Evolutionary conservation across 23 tunicate genomes (phyloP).

Genomic region (Ciona savignyi): DNA sequence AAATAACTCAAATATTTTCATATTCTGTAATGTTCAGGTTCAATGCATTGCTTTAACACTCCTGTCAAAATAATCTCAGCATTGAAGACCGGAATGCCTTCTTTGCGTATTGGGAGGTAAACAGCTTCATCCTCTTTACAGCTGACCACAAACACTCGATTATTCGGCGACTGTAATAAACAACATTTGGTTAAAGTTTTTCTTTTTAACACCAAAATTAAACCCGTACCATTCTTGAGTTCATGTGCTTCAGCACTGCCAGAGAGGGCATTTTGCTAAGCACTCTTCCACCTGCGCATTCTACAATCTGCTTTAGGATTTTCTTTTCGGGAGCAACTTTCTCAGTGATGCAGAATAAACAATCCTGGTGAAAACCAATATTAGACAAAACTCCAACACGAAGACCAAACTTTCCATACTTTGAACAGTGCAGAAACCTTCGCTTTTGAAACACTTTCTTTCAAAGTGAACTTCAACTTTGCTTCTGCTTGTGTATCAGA

Average conservation of each 20-base stretch:
- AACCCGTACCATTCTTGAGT: slow-evolving; percentile 50
- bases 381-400: too few species aligned
- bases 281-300: slow-evolving; percentile 76
- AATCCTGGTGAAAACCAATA: too few species aligned
- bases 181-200: too few species aligned
- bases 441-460: slow-evolving; percentile 60
- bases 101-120: slow-evolving; percentile 38
- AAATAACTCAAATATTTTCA: too few species aligned
- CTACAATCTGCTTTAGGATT: slow-evolving; percentile 47
- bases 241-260: slow-evolving; percentile 39
- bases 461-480: slow-evolving; percentile 52
- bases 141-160: slow-evolving; percentile 34
- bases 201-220: too few species aligned
- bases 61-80: slow-evolving; percentile 75
- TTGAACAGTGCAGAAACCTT: slow-evolving; percentile 43
- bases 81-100: slow-evolving; percentile 72
- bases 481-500: slow-evolving; percentile 62
- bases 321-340: slow-evolving; percentile 49
- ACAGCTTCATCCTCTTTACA: slow-evolving; percentile 65
- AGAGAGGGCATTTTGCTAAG: slow-evolving; percentile 62
- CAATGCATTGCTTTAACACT: slow-evolving; percentile 62
- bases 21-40: slow-evolving; percentile 36
- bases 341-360: slow-evolving; percentile 60
- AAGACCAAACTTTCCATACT: too few species aligned
- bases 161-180: slow-evolving; percentile 1